These are phyloP conservation scores for Melanchra persicariae DNA, from an alignment of 2,888 invertebrate genomes.

Conservation along the genomic window DNA sequence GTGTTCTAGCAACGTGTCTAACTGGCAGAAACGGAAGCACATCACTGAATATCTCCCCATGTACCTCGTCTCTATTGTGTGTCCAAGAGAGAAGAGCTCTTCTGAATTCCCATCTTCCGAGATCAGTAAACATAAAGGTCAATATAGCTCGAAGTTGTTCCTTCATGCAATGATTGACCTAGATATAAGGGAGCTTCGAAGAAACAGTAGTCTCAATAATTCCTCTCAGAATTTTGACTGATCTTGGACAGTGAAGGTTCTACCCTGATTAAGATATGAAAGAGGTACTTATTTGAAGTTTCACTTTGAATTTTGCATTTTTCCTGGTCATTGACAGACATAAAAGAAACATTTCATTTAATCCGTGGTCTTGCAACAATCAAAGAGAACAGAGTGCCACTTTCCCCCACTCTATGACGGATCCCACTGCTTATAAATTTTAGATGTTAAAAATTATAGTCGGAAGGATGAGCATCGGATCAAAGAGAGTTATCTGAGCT, in stretches of 20 bases:
- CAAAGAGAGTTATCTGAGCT: slow-evolving; percentile 42
- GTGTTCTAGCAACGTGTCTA: too few relatives aligned
- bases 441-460: slow-evolving; percentile 41
- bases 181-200: background rate
- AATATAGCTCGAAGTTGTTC: too few relatives aligned
- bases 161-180: too few relatives aligned
- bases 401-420: slow-evolving; percentile 24
- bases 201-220: background rate
- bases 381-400: slow-evolving; percentile 40
- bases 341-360: slow-evolving; percentile 29
- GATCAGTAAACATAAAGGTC: too few relatives aligned
- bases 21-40: too few relatives aligned
- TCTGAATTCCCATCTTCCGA: too few relatives aligned
- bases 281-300: background rate
- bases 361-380: slow-evolving; percentile 15
- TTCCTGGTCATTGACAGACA: slow-evolving; percentile 15
- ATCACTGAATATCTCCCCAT: too few relatives aligned
- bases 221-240: background rate
- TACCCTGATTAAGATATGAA: slow-evolving; percentile 3
- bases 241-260: background rate
- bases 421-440: slow-evolving; percentile 30
- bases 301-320: slow-evolving; percentile 2
- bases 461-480: slow-evolving; percentile 37
- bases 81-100: too few relatives aligned
- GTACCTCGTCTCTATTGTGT: too few relatives aligned